Percentiles rank a stretch among this genome's conserved stretches.
Conservation (phyloP, 2,888 invertebrate species). For the Catonia carolina region DNA sequence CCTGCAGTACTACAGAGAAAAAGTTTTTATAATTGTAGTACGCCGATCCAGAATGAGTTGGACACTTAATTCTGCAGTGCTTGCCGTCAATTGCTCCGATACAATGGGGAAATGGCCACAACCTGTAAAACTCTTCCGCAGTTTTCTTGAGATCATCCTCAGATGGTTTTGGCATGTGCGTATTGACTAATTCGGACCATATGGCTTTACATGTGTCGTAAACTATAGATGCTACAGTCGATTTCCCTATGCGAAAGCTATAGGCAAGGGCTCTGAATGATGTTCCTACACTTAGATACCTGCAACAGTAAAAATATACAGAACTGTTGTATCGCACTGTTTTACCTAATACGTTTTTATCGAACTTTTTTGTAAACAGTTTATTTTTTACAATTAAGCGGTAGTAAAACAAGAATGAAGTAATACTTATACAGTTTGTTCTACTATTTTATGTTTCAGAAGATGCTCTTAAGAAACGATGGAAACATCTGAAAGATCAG, state of each 20-base stretch:
- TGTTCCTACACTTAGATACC: slow-evolving; percentile 6
- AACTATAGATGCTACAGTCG: neutral
- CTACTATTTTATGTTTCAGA: too few species aligned
- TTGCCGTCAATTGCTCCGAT: slow-evolving; percentile 21
- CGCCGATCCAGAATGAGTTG: slow-evolving; percentile 15
- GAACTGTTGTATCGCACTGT: too few species aligned
- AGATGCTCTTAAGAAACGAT: too few species aligned
- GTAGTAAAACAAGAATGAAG: too few species aligned
- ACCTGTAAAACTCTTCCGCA: slow-evolving; percentile 1
- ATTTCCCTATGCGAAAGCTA: neutral
- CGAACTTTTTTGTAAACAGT: too few species aligned
- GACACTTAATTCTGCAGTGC: slow-evolving; percentile 16
- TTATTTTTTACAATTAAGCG: too few species aligned
- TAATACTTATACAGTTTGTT: too few species aligned
- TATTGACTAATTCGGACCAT: neutral
- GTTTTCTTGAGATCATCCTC: neutral
- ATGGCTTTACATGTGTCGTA: neutral
- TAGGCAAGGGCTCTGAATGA: slow-evolving; percentile 9
- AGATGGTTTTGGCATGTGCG: slow-evolving; percentile 10
- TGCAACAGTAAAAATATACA: too few species aligned
- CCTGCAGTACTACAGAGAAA: too few species aligned
- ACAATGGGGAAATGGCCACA: slow-evolving; percentile 22
- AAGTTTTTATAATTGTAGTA: slow-evolving; percentile 24
- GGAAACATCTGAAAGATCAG: too few species aligned
- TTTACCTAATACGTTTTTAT: too few species aligned